Conservation (phyloP, 2,113 vertebrate species). For the Pluvialis apricaria region DNA sequence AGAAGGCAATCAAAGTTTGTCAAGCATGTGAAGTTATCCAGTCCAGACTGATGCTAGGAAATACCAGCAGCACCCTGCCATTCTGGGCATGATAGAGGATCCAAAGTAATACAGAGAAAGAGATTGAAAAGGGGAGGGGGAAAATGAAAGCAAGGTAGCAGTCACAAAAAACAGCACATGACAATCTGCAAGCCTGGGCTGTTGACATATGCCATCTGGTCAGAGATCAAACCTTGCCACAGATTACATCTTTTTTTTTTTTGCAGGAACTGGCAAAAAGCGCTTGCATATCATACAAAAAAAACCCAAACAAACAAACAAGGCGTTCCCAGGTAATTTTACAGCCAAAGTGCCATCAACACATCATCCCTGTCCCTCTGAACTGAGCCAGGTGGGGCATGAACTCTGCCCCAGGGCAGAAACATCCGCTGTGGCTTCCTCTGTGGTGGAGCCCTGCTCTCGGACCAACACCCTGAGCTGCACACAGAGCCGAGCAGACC, state of each 20-base stretch:
- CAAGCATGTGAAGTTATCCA: neutral
- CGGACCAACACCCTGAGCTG: rapidly evolving
- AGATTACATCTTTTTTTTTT: neutral
- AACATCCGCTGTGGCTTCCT: neutral
- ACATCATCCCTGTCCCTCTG: neutral
- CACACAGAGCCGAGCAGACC: neutral
- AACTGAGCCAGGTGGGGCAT: neutral
- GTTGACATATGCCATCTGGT: neutral
- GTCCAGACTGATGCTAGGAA: neutral
- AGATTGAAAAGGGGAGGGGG: neutral
- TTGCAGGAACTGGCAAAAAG: neutral
- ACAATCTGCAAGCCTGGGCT: neutral
- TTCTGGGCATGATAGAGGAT: neutral
- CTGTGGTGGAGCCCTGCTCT: neutral
- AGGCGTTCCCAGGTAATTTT: neutral
- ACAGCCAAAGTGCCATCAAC: neutral
- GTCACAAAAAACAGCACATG: neutral
- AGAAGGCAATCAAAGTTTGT: neutral
- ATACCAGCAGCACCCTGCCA: neutral
- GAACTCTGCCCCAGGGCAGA: neutral
- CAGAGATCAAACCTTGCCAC: neutral
- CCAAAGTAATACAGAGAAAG: neutral
- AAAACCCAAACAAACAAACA: neutral
- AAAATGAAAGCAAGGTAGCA: neutral
- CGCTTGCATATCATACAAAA: neutral